These are phyloP conservation scores for Vipera ursinii DNA, from an alignment of 2,797 vertebrate species.

Conservation along the genomic window DNA sequence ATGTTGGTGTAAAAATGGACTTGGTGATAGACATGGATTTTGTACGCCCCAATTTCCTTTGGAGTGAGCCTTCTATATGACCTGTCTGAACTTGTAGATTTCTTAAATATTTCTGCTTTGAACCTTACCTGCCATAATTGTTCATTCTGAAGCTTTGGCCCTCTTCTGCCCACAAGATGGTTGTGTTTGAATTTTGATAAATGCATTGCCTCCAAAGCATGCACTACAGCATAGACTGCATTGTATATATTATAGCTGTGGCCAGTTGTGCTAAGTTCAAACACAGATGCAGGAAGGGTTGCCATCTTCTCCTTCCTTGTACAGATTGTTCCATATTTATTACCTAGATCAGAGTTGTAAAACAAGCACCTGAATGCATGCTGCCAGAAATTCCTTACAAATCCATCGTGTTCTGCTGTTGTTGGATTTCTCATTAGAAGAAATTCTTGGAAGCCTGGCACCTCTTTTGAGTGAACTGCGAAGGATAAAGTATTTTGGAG, in stretches of 20 bases:
- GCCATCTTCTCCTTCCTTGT: constrained; percentile 1
- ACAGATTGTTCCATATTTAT: background rate
- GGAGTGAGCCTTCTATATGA: background rate
- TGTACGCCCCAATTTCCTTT: background rate
- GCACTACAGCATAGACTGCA: background rate
- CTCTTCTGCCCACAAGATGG: background rate
- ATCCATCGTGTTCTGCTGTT: background rate
- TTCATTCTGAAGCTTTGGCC: background rate
- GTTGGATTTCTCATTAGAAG: background rate
- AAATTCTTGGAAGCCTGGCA: background rate
- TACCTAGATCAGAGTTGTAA: background rate
- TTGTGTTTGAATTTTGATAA: background rate
- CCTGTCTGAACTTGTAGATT: background rate
- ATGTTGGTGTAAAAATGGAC: background rate
- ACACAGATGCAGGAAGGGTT: background rate
- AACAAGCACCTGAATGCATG: background rate
- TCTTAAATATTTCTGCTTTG: background rate
- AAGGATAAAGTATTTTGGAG: background rate
- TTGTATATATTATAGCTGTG: constrained; percentile 14
- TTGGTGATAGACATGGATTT: background rate
- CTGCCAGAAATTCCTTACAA: background rate
- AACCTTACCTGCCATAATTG: background rate
- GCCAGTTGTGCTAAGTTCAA: background rate
- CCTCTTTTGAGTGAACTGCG: background rate
- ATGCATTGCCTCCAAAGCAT: background rate